Evolutionary conservation across 1,140 invertebrate species (phyloP), one percentile per base, ranked within the genome.

Genomic region (Anastrepha obliqua): DNA sequence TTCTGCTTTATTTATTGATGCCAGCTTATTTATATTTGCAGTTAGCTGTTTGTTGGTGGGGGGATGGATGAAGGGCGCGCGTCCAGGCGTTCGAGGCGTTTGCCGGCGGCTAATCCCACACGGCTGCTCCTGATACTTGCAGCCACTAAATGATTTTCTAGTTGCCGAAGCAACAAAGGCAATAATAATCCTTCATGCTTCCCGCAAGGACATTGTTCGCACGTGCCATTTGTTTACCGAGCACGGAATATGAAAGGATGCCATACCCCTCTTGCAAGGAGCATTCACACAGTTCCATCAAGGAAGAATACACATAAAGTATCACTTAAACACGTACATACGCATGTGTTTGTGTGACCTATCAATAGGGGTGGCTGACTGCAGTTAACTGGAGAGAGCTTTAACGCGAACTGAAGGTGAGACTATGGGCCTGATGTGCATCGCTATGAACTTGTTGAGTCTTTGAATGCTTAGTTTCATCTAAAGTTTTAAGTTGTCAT

Each of bases 1-100:
- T 81, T 81, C 74, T 81, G 74, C 74, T 81, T 81, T 81, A 81
- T 81, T 81, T 81, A 81, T 81, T 81, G 74, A 55, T 81, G 74
- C 74, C 47, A 51, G 74, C 74, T 81, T 81, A 81, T 81, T 81
- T 81, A 81, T 81, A 81, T 81, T 81, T 81, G 47, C 74, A 13
- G 47, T 81, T 51, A 11, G n/a, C 44, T 55, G 51, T 74, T 44
- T 44, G 29, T 74, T 42, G 67, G 29, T 29, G 2, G 39, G 67
- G 17, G 2, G 64, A 29, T 7, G 0, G 64, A 4, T 8, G 74
- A 51, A 81, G 74, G 74, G 74, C 74, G 74, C 44, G 44, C n/a
- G 74, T 81, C 74, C 47, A 20, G 74, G 44, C 74, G 17, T 81
- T 81, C 3, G 20, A 81, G 74, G 74, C 74, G 74, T 58, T 81